A percentile compares a stretch with the other conserved stretches of the same genome.
These are phyloP conservation scores for Poecilia wingei DNA, from an alignment of 2,797 vertebrate species.

Conservation along the genomic window DNA sequence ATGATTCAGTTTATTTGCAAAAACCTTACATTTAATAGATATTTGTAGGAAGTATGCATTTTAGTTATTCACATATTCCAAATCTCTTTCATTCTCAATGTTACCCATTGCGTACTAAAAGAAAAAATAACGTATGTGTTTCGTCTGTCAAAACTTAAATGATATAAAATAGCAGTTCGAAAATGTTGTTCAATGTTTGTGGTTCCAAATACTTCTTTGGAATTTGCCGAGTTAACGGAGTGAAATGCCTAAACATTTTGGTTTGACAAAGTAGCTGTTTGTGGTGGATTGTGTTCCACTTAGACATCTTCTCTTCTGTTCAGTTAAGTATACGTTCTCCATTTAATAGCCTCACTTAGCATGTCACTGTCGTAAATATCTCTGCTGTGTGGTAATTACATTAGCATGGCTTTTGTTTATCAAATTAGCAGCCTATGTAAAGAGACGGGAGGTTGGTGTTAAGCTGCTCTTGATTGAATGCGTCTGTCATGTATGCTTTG, in stretches of 20 bases:
- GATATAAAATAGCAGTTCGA: not conserved
- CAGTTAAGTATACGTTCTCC: conserved; percentile 25
- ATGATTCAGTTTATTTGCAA: not conserved
- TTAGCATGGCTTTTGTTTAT: conserved; percentile 47
- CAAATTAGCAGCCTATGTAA: conserved; percentile 55
- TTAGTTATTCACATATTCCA: not conserved
- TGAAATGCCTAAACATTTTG: conserved; percentile 3
- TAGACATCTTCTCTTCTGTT: conserved; percentile 6
- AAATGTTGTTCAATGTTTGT: not conserved
- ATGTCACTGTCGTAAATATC: conserved; percentile 14
- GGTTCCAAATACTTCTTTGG: not conserved
- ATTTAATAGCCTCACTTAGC: conserved; percentile 46
- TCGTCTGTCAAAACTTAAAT: not conserved
- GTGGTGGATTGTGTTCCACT: conserved; percentile 9
- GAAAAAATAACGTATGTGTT: not conserved
- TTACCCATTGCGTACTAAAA: not conserved
- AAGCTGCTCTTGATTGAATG: not conserved
- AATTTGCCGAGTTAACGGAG: not conserved
- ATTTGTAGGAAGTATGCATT: not conserved
- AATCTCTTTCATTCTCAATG: not conserved
- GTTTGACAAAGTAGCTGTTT: conserved; percentile 13
- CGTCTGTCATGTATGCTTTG: conserved; percentile 12
- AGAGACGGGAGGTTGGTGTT: conserved; percentile 38
- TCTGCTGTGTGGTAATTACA: conserved; percentile 54
- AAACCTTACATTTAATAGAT: not conserved